Conservation (phyloP, 2,113 vertebrate species). For the Excalfactoria chinensis region DNA sequence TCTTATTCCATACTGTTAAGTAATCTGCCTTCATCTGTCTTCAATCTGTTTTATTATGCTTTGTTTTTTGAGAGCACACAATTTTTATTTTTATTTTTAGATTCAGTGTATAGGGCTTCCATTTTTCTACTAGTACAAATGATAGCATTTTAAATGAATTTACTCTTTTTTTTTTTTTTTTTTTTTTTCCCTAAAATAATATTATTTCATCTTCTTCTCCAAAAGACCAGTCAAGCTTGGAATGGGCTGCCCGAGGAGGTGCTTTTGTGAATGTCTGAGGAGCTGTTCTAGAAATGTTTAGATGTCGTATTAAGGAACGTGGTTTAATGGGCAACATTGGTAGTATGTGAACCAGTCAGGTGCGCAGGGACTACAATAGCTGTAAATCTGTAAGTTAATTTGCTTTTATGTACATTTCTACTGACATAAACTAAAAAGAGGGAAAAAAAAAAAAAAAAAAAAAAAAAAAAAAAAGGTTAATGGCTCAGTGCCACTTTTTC, state of each 20-base stretch:
- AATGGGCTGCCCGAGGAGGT: no score
- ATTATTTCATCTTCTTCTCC: not conserved
- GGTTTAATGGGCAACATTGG: no score
- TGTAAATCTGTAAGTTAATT: not conserved
- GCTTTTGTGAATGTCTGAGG: no score
- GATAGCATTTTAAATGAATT: not conserved
- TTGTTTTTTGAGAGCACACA: not conserved
- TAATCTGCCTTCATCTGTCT: not conserved
- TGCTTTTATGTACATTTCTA: not conserved
- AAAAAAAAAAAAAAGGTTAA: not conserved
- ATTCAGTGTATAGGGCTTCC: not conserved
- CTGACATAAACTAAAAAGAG: not conserved
- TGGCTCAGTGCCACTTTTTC: no score
- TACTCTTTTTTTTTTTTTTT: not conserved
- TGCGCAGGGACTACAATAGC: not conserved
- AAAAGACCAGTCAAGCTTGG: no score
- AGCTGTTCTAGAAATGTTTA: no score
- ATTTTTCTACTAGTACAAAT: not conserved
- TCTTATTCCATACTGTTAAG: not conserved
- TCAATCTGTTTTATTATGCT: not conserved
- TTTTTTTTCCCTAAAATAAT: not conserved
- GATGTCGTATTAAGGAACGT: no score
- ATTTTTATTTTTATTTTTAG: not conserved
- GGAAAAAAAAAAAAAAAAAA: not conserved
- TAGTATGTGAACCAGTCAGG: not conserved